Conservation (phyloP, 2,113 vertebrate species). For the Suncus etruscus region DNA sequence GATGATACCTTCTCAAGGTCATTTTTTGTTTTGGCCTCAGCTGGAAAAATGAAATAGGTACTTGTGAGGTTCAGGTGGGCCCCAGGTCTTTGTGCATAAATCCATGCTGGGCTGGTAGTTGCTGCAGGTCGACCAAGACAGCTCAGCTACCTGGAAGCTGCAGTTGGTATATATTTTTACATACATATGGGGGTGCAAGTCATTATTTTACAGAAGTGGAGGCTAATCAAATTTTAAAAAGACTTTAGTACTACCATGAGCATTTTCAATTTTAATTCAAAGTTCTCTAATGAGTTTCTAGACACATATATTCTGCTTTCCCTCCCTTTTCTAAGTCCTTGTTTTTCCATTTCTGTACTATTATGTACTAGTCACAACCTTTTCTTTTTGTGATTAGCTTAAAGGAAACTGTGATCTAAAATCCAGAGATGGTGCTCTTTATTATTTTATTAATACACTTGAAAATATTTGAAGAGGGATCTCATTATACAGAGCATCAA, state of each 20-base stretch:
- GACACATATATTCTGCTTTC: neutral
- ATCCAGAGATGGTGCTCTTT: constrained; percentile 45
- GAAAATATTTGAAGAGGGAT: constrained; percentile 50
- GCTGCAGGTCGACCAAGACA: neutral
- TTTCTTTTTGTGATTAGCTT: constrained; percentile 38
- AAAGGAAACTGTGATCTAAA: constrained; percentile 54
- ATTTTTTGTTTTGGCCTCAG: constrained; percentile 48
- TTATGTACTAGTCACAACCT: neutral
- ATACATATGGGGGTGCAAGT: neutral
- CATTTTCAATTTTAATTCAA: neutral
- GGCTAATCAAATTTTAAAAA: neutral
- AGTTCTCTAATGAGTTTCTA: constrained; percentile 57
- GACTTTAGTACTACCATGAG: constrained; percentile 3
- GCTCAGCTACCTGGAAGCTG: neutral
- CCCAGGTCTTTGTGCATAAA: neutral
- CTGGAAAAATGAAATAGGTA: neutral
- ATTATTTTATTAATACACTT: constrained; percentile 65
- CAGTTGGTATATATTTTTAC: neutral
- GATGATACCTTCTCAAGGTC: constrained; percentile 18
- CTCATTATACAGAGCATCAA: constrained; percentile 30
- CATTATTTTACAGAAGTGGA: neutral
- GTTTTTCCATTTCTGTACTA: constrained; percentile 11
- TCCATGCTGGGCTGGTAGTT: neutral
- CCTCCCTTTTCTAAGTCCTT: neutral
- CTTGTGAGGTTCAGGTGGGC: neutral